Evolutionary conservation across 2,888 invertebrate genomes (phyloP).

Genomic region (Archaeoteleia sp.): DNA sequence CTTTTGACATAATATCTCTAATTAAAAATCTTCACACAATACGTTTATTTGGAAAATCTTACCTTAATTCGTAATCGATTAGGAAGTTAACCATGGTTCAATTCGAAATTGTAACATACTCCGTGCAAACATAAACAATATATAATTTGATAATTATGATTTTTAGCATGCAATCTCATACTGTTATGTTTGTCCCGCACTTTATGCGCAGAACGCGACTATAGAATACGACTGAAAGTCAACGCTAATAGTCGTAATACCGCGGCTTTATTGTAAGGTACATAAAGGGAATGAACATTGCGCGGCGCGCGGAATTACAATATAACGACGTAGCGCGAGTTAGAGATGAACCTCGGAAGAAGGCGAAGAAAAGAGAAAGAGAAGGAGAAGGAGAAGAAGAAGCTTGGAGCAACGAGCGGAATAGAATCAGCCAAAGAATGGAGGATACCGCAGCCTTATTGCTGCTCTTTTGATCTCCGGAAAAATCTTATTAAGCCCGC

Average conservation of each 20-base stretch:
- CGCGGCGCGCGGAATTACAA: constrained; percentile 43
- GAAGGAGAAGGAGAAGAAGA: neutral
- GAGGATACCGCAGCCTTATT: constrained; percentile 42
- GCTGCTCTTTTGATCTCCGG: constrained; percentile 49
- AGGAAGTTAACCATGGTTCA: too few relatives aligned
- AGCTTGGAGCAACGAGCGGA: constrained; percentile 19
- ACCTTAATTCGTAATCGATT: too few relatives aligned
- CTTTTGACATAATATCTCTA: too few relatives aligned
- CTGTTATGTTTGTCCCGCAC: constrained; percentile 37
- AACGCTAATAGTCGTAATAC: constrained; percentile 49
- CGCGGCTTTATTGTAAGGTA: constrained; percentile 48
- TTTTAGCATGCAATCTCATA: constrained; percentile 26
- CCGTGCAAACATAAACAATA: neutral
- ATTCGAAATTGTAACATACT: neutral
- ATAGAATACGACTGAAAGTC: constrained; percentile 40
- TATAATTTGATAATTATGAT: constrained; percentile 30
- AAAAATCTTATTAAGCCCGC: constrained; percentile 51
- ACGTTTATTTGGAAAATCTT: too few relatives aligned
- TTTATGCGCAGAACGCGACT: constrained; percentile 15
- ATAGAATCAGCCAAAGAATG: constrained; percentile 43
- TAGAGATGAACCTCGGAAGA: constrained; percentile 49
- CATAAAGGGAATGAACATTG: constrained; percentile 52
- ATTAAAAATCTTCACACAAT: too few relatives aligned
- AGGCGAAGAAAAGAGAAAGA: constrained; percentile 18
- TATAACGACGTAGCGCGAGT: constrained; percentile 49